Conservation (phyloP, 2,113 vertebrate genomes). For the Dasypus novemcinctus region DNA sequence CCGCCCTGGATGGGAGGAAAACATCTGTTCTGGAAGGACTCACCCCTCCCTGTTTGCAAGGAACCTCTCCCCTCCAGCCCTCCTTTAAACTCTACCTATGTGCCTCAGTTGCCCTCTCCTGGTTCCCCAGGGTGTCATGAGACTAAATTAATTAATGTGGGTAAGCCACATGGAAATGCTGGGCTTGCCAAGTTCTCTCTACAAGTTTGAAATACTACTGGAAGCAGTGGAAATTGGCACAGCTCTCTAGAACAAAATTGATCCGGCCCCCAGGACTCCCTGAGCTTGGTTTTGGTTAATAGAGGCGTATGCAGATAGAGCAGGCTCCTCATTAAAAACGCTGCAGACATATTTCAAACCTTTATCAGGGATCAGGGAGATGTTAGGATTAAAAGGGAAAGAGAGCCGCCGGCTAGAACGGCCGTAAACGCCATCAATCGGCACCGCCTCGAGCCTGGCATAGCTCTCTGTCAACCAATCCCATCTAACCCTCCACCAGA, state of each 20-base stretch:
- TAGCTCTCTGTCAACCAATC: neutral
- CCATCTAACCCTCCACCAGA: neutral
- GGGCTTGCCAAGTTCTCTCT: conserved; percentile 27
- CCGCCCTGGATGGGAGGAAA: neutral
- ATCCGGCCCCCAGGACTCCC: conserved; percentile 44
- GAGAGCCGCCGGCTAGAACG: neutral
- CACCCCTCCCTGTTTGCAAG: neutral
- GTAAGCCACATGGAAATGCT: conserved; percentile 47
- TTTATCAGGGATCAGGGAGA: neutral
- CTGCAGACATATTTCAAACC: neutral
- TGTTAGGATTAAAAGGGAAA: neutral
- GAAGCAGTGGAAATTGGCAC: conserved; percentile 44
- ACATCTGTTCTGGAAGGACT: neutral
- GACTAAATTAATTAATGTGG: conserved; percentile 59
- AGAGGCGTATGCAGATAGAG: conserved; percentile 26
- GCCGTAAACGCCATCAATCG: no score
- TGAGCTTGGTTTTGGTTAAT: conserved; percentile 44
- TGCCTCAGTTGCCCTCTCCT: neutral
- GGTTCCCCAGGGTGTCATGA: neutral
- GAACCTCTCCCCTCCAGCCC: neutral
- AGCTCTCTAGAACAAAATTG: conserved; percentile 19
- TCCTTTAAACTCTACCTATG: neutral
- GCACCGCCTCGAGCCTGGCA: neutral
- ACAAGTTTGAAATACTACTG: conserved; percentile 55
- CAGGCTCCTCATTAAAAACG: neutral